Conservation (phyloP, 1,140 invertebrate genomes). For the Camponotus pennsylvanicus region DNA sequence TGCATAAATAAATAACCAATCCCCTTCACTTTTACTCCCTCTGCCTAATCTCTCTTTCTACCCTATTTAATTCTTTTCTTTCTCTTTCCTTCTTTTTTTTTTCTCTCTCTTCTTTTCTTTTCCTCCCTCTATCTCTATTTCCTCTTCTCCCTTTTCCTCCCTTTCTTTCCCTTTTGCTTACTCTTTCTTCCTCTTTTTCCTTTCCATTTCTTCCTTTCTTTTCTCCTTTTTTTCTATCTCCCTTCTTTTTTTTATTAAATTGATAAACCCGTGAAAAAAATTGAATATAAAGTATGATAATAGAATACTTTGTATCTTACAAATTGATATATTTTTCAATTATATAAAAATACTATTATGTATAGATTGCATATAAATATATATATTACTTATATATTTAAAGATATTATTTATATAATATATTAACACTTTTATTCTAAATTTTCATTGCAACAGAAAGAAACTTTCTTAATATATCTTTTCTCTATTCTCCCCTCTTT, state of each 20-base stretch:
- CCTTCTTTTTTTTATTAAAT: too few species aligned
- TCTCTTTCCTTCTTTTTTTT: too few species aligned
- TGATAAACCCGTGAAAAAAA: neutral
- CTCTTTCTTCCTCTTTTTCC: too few species aligned
- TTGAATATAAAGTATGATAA: neutral
- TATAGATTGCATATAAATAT: neutral
- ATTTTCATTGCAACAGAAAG: neutral
- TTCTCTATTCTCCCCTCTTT: neutral
- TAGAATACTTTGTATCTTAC: neutral
- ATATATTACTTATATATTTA: too few species aligned
- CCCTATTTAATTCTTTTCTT: neutral
- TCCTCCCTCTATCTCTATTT: too few species aligned
- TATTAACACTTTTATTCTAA: neutral
- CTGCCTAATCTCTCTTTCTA: neutral
- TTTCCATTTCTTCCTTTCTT: too few species aligned
- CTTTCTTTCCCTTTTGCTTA: too few species aligned
- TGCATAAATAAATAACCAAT: neutral
- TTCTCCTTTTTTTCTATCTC: too few species aligned
- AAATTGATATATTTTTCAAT: neutral
- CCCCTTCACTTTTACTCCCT: too few species aligned
- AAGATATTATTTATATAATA: neutral
- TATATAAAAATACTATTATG: neutral
- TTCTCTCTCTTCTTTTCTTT: too few species aligned
- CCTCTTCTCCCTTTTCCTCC: too few species aligned
- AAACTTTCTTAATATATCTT: neutral